A percentile compares a stretch with the other conserved stretches of the same genome.
These are phyloP conservation scores for Gallinago stenura DNA, from an alignment of 2,797 vertebrate species.

Conservation along the genomic window DNA sequence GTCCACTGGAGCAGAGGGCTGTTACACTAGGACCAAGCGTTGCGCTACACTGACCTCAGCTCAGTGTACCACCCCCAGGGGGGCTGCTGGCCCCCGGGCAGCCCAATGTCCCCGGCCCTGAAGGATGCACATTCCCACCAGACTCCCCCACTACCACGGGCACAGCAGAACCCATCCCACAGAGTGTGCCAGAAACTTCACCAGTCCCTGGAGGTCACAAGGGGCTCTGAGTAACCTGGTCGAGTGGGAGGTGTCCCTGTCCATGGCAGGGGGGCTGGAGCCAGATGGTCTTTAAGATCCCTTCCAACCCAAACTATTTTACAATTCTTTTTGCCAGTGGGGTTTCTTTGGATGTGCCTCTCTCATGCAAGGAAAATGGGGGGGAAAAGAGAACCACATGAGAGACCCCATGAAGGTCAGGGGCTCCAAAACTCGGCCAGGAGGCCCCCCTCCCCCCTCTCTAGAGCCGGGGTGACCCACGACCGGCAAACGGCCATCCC, in stretches of 20 bases:
- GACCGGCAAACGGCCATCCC: not conserved
- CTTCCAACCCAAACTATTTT: not conserved
- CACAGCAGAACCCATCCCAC: not conserved
- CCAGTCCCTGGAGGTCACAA: not conserved
- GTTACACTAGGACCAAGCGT: accelerated
- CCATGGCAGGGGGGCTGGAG: not conserved
- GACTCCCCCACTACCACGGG: not conserved
- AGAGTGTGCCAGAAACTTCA: not conserved
- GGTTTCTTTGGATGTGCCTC: not conserved
- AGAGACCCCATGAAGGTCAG: not conserved
- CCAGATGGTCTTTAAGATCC: not conserved
- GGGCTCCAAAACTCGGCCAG: not conserved
- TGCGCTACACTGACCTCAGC: not conserved
- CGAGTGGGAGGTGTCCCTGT: not conserved
- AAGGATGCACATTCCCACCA: not conserved
- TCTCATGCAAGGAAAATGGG: not conserved
- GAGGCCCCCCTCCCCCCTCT: not conserved
- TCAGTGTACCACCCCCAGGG: accelerated
- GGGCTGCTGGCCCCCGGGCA: not conserved
- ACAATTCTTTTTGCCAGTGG: too few species aligned
- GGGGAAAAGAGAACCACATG: accelerated
- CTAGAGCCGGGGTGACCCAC: not conserved
- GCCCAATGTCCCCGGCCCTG: not conserved
- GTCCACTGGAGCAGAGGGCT: not conserved
- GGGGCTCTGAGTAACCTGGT: not conserved